These are phyloP conservation scores for Cnemophilus loriae DNA, from an alignment of 2,113 vertebrate genomes.

Conservation along the genomic window DNA sequence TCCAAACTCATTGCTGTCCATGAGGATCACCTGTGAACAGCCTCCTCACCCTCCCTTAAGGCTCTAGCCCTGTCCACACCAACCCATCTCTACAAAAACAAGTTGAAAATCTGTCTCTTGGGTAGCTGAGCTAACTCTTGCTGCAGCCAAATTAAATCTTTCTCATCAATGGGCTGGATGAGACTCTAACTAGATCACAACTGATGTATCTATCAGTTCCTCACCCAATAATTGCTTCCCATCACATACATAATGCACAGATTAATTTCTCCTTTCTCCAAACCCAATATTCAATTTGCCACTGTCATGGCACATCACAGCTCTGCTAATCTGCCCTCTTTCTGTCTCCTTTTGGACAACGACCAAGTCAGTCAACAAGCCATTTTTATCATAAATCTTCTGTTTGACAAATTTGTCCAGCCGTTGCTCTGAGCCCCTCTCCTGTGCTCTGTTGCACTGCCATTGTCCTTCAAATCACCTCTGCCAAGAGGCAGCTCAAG, in stretches of 20 bases:
- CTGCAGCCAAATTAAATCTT: background rate
- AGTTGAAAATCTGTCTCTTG: conserved; percentile 15
- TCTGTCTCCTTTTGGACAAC: background rate
- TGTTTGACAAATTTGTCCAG: background rate
- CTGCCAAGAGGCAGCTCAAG: background rate
- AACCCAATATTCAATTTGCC: background rate
- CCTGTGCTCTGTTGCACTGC: background rate
- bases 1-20: background rate
- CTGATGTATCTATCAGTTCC: conserved; percentile 21
- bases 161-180: background rate
- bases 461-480: background rate
- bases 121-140: background rate
- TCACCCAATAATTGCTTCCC: background rate
- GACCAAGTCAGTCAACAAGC: background rate
- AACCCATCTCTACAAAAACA: background rate
- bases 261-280: background rate
- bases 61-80: background rate
- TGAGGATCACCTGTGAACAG: background rate
- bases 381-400: background rate
- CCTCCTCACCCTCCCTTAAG: background rate
- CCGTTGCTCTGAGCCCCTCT: background rate
- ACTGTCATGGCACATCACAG: background rate
- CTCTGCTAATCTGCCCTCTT: background rate
- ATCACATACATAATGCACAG: background rate
- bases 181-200: background rate